phyloP scores from a whole-genome alignment of 37 sponge, comb jelly and placozoan species.

The Petrosia ficiformis region DNA sequence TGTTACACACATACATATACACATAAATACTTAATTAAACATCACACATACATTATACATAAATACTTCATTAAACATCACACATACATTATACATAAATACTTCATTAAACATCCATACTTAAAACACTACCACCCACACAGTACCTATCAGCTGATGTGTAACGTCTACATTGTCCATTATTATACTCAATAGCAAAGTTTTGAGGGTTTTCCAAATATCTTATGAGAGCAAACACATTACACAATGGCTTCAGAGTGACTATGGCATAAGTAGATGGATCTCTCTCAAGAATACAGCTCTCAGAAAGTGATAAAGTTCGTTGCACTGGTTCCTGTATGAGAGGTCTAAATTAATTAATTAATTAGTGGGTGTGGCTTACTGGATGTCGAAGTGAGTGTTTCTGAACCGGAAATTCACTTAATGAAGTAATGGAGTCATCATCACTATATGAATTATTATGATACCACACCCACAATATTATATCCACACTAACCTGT shows the following conservation, averaged over 20 bases:
- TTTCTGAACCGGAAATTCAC: constrained; percentile 94
- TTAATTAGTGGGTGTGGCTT: constrained; percentile 10
- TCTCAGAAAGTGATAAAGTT: constrained; percentile 88
- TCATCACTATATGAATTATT: constrained; percentile 71
- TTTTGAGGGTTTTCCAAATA: constrained; percentile 92
- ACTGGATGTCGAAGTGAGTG: constrained; percentile 62
- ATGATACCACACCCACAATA: neutral
- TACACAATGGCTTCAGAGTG: constrained; percentile 80
- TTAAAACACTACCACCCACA: neutral
- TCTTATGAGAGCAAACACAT: constrained; percentile 89
- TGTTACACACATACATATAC: too few species aligned
- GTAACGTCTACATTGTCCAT: constrained; percentile 66
- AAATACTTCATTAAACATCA: too few species aligned
- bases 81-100: too few species aligned
- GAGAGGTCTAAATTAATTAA: neutral
- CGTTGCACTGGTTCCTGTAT: constrained; percentile 84
- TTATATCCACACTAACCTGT: constrained; percentile 44
- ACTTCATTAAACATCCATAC: too few species aligned
- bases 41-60: too few species aligned
- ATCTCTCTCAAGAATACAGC: constrained; percentile 96
- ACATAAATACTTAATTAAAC: too few species aligned
- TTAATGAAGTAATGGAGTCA: constrained; percentile 89
- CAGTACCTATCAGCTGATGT: constrained; percentile 84
- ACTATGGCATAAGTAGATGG: constrained; percentile 91
- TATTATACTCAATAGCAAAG: constrained; percentile 91